Evolutionary conservation across 2,797 vertebrate species (phyloP).

Genomic region (Aythya fuligula): DNA sequence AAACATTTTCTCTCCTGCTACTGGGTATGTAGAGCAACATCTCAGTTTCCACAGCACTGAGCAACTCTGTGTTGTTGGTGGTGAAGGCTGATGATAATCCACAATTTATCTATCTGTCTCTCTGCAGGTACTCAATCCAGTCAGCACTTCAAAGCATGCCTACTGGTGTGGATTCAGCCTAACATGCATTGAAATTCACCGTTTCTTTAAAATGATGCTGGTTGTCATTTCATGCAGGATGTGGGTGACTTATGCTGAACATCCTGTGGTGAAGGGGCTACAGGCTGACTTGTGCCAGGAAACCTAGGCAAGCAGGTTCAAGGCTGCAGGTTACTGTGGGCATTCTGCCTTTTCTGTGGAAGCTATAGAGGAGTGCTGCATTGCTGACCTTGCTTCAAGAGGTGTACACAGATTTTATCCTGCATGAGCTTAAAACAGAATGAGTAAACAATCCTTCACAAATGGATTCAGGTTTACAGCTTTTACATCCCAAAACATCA

Average conservation of each 20-base stretch:
- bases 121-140: background rate
- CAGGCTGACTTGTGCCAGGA: background rate
- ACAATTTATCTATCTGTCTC: background rate
- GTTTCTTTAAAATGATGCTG: background rate
- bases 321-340: rapidly evolving
- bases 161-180: background rate
- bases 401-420: background rate
- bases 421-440: background rate
- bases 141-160: background rate
- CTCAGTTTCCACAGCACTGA: background rate
- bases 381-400: background rate
- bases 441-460: background rate
- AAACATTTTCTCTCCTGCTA: background rate
- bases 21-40: background rate
- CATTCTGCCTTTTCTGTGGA: background rate
- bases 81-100: background rate
- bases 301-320: background rate
- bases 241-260: background rate
- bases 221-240: background rate
- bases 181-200: background rate
- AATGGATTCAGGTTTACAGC: background rate
- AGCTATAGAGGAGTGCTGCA: background rate
- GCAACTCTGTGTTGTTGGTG: background rate
- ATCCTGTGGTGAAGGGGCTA: background rate
- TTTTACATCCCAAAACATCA: background rate